Evolutionary conservation across 2,888 invertebrate genomes (phyloP).

Genomic region (Taenaris catops): DNA sequence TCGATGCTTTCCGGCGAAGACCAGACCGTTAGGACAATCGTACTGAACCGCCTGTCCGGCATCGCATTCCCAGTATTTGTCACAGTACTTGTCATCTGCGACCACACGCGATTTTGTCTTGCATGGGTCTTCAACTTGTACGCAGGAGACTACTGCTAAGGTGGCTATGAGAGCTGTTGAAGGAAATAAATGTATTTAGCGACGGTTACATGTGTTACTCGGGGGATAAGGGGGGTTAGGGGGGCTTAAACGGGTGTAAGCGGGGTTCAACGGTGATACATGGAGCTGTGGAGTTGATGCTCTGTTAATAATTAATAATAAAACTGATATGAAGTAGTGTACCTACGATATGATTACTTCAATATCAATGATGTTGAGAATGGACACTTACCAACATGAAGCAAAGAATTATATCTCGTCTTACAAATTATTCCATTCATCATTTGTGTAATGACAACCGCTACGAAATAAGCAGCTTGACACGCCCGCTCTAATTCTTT

Average conservation of each 20-base stretch:
- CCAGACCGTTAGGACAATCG: constrained; percentile 94
- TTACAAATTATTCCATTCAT: constrained; percentile 87
- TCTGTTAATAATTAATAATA: too few relatives aligned
- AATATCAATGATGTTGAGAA: too few relatives aligned
- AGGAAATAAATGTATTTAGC: too few relatives aligned
- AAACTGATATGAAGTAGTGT: too few relatives aligned
- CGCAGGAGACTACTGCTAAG: constrained; percentile 41
- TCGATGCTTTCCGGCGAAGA: constrained; percentile 92
- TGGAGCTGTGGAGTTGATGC: too few relatives aligned
- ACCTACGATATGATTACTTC: too few relatives aligned
- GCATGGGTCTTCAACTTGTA: constrained; percentile 87
- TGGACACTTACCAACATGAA: constrained; percentile 84
- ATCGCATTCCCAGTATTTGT: constrained; percentile 92
- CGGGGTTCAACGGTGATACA: too few relatives aligned
- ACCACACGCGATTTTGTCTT: constrained; percentile 88
- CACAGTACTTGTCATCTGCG: constrained; percentile 89
- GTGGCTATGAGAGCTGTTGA: constrained; percentile 42
- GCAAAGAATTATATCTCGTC: constrained; percentile 85
- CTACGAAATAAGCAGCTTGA: constrained; percentile 86
- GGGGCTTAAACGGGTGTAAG: too few relatives aligned
- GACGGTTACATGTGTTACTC: too few relatives aligned
- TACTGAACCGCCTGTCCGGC: constrained; percentile 90
- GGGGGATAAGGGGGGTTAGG: too few relatives aligned
- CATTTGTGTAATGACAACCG: constrained; percentile 86
- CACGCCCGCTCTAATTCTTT: constrained; percentile 84